Evolutionary conservation across 2,797 vertebrate genomes (phyloP).

Genomic region (Otolemur crassicaudatus): DNA sequence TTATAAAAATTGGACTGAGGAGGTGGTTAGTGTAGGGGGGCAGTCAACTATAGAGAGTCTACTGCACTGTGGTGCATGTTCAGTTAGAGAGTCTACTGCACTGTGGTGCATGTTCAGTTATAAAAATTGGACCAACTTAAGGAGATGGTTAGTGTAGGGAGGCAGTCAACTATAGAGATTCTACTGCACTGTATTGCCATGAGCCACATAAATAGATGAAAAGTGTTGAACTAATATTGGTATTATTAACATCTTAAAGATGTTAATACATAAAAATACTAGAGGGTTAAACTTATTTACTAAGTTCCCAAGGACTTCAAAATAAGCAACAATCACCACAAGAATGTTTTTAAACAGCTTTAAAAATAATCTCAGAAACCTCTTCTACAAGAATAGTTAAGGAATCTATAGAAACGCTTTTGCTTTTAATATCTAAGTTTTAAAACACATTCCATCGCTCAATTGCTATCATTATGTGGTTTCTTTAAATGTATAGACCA

Average conservation of each 20-base stretch:
- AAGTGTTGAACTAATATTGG: background rate
- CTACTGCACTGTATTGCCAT: background rate
- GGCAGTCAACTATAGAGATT: too few relatives aligned
- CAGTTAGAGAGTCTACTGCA: too few relatives aligned
- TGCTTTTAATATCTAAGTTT: constrained; percentile 30
- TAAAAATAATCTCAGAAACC: background rate
- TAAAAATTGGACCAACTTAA: too few relatives aligned
- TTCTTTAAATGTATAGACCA: background rate
- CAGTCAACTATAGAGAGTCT: too few relatives aligned
- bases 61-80: background rate
- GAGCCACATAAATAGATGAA: background rate
- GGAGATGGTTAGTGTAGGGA: too few relatives aligned
- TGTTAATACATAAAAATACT: background rate
- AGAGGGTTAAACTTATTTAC: background rate
- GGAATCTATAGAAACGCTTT: background rate
- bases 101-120: background rate
- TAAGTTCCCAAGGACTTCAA: background rate
- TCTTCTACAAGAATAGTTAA: background rate
- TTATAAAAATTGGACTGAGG: too few relatives aligned
- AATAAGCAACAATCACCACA: background rate
- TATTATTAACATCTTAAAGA: background rate
- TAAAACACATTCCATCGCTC: background rate
- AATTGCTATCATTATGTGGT: background rate
- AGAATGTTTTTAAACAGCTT: constrained; percentile 24
- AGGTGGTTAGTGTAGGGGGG: too few relatives aligned